These are phyloP conservation scores for Dendropsophus ebraccatus DNA, from an alignment of 2,113 vertebrate species.

Conservation along the genomic window DNA sequence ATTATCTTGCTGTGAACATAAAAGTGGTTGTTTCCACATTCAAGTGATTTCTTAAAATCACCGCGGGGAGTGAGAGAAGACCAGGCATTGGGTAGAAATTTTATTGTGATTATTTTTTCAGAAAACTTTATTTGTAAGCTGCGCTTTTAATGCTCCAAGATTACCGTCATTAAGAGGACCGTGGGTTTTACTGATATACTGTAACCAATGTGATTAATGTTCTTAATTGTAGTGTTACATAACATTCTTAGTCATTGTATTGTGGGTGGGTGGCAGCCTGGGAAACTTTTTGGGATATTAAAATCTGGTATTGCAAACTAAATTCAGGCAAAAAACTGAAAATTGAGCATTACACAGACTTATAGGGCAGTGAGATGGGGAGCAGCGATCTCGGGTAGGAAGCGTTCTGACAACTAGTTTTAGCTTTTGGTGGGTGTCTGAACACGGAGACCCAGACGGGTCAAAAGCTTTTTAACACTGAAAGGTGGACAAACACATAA, in stretches of 20 bases:
- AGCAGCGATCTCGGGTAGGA: too few relatives aligned
- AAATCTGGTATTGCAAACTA: background rate
- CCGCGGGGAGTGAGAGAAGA: background rate
- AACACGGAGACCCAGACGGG: too few relatives aligned
- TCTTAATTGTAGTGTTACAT: background rate
- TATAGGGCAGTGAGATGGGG: too few relatives aligned
- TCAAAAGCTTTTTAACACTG: too few relatives aligned
- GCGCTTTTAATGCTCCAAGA: background rate
- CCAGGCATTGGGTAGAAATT: background rate
- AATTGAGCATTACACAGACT: background rate
- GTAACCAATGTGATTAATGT: background rate
- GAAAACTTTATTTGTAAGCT: background rate
- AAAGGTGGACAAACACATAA: too few relatives aligned
- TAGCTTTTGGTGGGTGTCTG: too few relatives aligned
- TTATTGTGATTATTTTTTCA: background rate
- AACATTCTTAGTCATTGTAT: background rate
- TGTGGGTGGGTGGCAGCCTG: background rate
- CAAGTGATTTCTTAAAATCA: constrained; percentile 14
- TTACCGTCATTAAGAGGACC: background rate
- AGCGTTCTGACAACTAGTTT: too few relatives aligned
- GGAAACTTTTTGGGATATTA: background rate
- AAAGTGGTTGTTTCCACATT: background rate
- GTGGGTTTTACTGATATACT: background rate
- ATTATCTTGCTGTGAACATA: background rate
- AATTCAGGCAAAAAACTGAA: background rate